Conservation (phyloP, 1,140 invertebrate genomes). For the Anadara kagoshimensis region DNA sequence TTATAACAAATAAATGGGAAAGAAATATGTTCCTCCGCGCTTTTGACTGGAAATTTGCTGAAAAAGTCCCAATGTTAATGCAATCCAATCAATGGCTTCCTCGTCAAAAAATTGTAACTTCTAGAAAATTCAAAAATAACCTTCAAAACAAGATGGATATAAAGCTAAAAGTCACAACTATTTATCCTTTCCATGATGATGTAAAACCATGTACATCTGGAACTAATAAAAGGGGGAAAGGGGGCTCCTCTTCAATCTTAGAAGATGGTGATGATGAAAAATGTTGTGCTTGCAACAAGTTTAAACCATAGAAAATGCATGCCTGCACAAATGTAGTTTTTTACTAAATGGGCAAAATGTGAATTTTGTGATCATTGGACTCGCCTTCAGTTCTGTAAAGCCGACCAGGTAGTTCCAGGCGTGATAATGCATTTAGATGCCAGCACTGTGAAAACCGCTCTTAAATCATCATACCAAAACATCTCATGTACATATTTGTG, state of each 20-base stretch:
- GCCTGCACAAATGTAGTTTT: background rate
- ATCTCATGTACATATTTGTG: too few species aligned
- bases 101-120: too few species aligned
- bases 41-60: background rate
- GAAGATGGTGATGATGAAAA: conserved; percentile 15
- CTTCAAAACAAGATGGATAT: background rate
- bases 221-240: background rate
- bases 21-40: background rate
- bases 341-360: conserved; percentile 26
- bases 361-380: conserved; percentile 32
- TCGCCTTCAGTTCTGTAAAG: conserved; percentile 17
- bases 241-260: background rate
- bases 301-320: conserved; percentile 2
- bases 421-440: conserved; percentile 12
- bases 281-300: conserved; percentile 15
- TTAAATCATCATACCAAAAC: too few species aligned
- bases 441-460: background rate
- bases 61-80: background rate
- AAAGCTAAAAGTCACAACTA: too few species aligned
- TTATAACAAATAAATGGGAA: too few species aligned
- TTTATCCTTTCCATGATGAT: too few species aligned
- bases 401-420: conserved; percentile 11
- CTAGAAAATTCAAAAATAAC: background rate
- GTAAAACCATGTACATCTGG: conserved; percentile 16
- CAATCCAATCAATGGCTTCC: background rate